These are phyloP conservation scores for Mormyrops attenuatus DNA, from an alignment of 2,797 vertebrate genomes.

Conservation along the genomic window DNA sequence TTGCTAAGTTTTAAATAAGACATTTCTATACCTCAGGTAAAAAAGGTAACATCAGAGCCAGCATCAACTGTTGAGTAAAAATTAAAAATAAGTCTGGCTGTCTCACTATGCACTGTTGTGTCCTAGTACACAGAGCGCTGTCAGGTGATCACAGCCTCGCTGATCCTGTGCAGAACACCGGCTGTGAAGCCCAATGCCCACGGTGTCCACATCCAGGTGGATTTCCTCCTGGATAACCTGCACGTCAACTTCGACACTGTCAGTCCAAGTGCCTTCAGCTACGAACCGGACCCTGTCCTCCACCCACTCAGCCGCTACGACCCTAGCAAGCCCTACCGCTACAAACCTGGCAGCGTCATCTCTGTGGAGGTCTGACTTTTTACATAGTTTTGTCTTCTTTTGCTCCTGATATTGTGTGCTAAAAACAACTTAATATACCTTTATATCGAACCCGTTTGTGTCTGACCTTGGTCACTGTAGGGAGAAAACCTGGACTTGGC, in stretches of 20 bases:
- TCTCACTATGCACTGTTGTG: neutral
- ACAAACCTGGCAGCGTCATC: slow-evolving; percentile 92
- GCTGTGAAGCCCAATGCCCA: slow-evolving; percentile 66
- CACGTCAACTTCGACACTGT: slow-evolving; percentile 77
- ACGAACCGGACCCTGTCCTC: slow-evolving; percentile 78
- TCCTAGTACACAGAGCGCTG: slow-evolving; percentile 77
- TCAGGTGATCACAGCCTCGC: slow-evolving; percentile 72
- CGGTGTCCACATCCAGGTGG: slow-evolving; percentile 66
- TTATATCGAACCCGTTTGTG: neutral
- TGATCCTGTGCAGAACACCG: slow-evolving; percentile 81
- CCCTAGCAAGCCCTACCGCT: slow-evolving; percentile 76
- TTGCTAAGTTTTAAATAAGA: neutral
- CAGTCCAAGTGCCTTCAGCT: slow-evolving; percentile 73
- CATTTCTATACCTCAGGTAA: neutral
- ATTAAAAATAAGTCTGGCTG: neutral
- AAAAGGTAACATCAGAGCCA: neutral
- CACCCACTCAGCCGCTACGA: slow-evolving; percentile 76
- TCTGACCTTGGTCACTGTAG: slow-evolving; percentile 46
- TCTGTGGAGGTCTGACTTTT: slow-evolving; percentile 81
- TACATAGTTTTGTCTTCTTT: neutral
- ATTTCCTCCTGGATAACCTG: slow-evolving; percentile 87
- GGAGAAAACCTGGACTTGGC: slow-evolving; percentile 90
- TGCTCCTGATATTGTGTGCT: neutral
- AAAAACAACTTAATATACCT: neutral
- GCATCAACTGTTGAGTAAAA: neutral